phyloP scores from a whole-genome alignment of 2,113 vertebrate species.

The Leuciscus idus region DNA sequence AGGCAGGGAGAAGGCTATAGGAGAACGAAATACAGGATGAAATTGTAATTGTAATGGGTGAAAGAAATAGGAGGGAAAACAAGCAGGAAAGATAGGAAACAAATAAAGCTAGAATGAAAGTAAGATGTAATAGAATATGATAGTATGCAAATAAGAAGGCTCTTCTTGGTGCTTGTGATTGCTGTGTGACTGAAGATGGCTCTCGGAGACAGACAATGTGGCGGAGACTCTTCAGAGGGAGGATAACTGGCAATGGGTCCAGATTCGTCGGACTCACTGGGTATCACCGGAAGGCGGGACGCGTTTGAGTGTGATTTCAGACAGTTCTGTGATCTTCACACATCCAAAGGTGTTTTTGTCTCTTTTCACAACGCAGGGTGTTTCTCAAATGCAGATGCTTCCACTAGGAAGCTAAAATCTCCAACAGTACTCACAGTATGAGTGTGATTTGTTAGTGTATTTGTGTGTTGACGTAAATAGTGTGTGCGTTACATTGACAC shows the following conservation, averaged over 20 bases:
- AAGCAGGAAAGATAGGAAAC: conserved; percentile 8
- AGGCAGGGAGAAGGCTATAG: conserved; percentile 46
- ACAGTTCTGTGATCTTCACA: conserved; percentile 45
- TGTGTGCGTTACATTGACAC: neutral
- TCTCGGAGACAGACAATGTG: neutral
- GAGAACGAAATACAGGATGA: conserved; percentile 45
- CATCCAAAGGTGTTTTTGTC: conserved; percentile 18
- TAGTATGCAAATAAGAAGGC: conserved; percentile 11
- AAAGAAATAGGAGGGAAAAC: conserved; percentile 38
- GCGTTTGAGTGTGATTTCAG: neutral
- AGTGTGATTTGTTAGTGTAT: conserved; percentile 1
- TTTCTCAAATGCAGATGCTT: conserved; percentile 36
- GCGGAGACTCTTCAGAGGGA: too few species aligned
- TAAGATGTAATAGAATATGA: conserved; percentile 9
- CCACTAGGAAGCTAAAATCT: conserved; percentile 31
- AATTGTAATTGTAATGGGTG: conserved; percentile 52
- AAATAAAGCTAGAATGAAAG: conserved; percentile 11
- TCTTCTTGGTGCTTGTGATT: neutral
- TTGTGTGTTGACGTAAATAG: neutral
- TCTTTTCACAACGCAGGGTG: conserved; percentile 20
- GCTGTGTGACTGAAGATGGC: neutral
- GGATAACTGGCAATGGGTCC: neutral
- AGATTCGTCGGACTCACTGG: neutral
- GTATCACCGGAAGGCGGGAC: conserved; percentile 18
- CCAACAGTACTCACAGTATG: neutral